A percentile compares a stretch with the other conserved stretches of the same genome.
Evolutionary conservation across 2,888 invertebrate species (phyloP).

Genomic region (Boloria selene): DNA sequence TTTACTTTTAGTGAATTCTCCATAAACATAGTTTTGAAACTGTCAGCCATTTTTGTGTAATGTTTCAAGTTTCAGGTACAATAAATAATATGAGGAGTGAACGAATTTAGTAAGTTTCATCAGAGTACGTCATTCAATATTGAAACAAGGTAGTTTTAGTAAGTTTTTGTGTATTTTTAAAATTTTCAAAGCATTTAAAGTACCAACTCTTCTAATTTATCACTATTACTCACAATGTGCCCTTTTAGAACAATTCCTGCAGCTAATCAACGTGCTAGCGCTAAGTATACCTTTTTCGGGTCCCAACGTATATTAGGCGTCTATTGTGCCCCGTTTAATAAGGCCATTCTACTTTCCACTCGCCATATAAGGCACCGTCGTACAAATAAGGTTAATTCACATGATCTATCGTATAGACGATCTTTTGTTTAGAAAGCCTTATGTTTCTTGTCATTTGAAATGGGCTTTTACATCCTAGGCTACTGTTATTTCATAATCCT

Average conservation of each 20-base stretch:
- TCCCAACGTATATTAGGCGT: constrained; percentile 47
- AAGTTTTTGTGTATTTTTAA: no score
- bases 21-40: no score
- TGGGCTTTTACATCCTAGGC: neutral
- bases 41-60: no score
- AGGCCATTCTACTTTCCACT: constrained; percentile 57
- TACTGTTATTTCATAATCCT: no score
- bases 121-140: no score
- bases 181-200: no score
- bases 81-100: no score
- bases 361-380: constrained; percentile 55
- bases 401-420: constrained; percentile 45
- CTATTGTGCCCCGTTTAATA: constrained; percentile 61
- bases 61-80: no score
- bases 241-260: constrained; percentile 28
- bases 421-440: constrained; percentile 37
- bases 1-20: no score
- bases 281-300: constrained; percentile 41
- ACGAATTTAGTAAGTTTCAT: no score
- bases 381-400: constrained; percentile 62
- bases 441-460: constrained; percentile 28
- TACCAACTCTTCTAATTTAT: no score
- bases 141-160: no score
- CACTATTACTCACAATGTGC: constrained; percentile 1
- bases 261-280: constrained; percentile 40